Conservation (phyloP, 92 coral and sea anemone species). For the Palythoa grandis region DNA sequence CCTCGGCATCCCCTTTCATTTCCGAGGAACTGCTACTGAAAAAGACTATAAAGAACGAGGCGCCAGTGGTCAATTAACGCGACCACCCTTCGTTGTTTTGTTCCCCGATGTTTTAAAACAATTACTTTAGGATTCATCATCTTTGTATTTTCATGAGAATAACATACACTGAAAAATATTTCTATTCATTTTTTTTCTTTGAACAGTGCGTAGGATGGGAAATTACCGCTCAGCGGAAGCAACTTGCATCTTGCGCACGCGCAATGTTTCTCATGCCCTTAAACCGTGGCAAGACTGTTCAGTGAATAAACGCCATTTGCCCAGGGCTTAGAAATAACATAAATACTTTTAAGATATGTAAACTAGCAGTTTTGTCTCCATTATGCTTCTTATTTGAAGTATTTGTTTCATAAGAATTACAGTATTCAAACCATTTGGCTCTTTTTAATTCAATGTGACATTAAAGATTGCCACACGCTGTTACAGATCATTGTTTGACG, state of each 20-base stretch:
- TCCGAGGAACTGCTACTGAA: constrained; percentile 6
- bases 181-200: background rate
- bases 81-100: constrained; percentile 40
- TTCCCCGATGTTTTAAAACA: constrained; percentile 21
- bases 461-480: background rate
- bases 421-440: background rate
- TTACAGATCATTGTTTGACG: background rate
- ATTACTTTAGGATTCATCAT: constrained; percentile 31
- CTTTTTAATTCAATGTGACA: background rate
- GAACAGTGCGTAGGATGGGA: constrained; percentile 37
- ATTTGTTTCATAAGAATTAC: background rate
- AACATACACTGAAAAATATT: background rate
- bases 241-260: constrained; percentile 45
- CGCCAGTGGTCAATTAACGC: constrained; percentile 23
- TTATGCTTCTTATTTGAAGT: background rate
- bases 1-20: constrained; percentile 26
- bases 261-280: background rate
- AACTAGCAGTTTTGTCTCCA: background rate
- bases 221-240: constrained; percentile 75
- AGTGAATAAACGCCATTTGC: background rate
- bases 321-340: background rate
- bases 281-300: background rate
- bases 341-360: background rate
- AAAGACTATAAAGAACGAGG: constrained; percentile 10
- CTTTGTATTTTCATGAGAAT: constrained; percentile 14